Evolutionary conservation across 2,113 vertebrate species (phyloP).

Genomic region (Mionectes macconnelli): DNA sequence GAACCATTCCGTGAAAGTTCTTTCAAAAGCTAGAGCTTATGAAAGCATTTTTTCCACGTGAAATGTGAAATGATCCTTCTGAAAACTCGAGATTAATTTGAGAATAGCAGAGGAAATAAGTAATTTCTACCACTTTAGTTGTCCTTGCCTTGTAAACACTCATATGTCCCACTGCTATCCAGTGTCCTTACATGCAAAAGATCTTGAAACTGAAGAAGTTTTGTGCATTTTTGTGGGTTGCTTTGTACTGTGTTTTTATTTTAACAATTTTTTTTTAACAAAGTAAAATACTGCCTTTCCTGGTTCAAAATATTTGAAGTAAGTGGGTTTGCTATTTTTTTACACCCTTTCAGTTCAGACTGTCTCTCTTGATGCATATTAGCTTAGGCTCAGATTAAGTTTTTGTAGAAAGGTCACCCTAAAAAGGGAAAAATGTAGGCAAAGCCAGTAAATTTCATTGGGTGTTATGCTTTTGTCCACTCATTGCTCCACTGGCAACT

Average conservation of each 20-base stretch:
- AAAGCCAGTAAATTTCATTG: not conserved
- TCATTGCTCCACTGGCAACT: not conserved
- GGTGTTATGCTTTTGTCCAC: not conserved
- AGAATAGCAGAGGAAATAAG: not conserved
- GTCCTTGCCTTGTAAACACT: not conserved
- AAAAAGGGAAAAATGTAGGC: not conserved
- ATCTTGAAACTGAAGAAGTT: not conserved
- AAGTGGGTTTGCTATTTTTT: not conserved
- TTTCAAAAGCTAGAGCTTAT: not conserved
- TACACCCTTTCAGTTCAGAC: not conserved
- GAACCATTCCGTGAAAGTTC: not conserved
- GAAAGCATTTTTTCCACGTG: not conserved
- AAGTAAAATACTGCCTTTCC: not conserved
- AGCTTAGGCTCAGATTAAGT: not conserved
- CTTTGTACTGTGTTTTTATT: not conserved
- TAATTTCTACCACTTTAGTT: not conserved
- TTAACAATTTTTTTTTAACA: not conserved
- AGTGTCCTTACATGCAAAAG: not conserved
- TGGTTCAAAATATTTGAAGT: not conserved
- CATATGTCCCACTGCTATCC: not conserved
- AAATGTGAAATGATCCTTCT: not conserved
- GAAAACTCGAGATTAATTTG: not conserved
- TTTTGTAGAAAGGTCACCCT: not conserved
- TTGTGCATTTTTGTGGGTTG: not conserved
- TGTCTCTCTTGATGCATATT: not conserved